Base-by-base conservation (phyloP, 2,888 invertebrate species). In the Rhogogaster chlorosoma region DNA sequence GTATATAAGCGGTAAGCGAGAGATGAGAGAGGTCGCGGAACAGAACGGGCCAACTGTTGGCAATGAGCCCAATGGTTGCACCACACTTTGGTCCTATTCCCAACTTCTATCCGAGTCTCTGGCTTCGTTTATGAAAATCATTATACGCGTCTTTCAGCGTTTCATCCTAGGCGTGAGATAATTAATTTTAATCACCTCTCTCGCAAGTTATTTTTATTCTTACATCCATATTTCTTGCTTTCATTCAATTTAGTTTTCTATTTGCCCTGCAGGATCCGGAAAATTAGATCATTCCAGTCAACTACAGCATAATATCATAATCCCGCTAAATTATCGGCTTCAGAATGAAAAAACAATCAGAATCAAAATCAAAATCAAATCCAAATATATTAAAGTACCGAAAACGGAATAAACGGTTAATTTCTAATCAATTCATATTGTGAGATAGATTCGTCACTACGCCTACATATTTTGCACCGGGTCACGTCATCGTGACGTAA, bases 11-110 rank as follows among this genome's bases (percentile, higher is more conserved):
- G 61, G 61, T 26, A 26, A 61, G 61, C 61, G 61, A 26, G 70
- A 61, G 61, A 61, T 61, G 61, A 42, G 83, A 83, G 83, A 49
- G 83, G 70, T 83, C 83, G 83, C 77, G 71, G 70, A 49, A 83
- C 82, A 67, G 29, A 67, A 67, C 57, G 73, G 73, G 61, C 84
- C 84, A 75, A 84, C 75, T 75, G 84, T 75, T 84, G 84, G 84
- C 84, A 75, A 73, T 38, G 73, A 57, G 84, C 84, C 84, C 84
- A 85, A 85, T 85, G 84, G 70, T 85, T 85, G 84, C 84, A 84
- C 77, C 84, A 84, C 64, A 75, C 80, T 80, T 53, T 77, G 49
- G 49, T 77, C 77, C 77, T 49, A 77, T 77, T 77, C 49, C 77
- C 32, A 77, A 77, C 77, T 77, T 38, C 53, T 53, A 49, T 77